phyloP scores from a whole-genome alignment of 1,140 invertebrate species.

The Linepithema humile region DNA sequence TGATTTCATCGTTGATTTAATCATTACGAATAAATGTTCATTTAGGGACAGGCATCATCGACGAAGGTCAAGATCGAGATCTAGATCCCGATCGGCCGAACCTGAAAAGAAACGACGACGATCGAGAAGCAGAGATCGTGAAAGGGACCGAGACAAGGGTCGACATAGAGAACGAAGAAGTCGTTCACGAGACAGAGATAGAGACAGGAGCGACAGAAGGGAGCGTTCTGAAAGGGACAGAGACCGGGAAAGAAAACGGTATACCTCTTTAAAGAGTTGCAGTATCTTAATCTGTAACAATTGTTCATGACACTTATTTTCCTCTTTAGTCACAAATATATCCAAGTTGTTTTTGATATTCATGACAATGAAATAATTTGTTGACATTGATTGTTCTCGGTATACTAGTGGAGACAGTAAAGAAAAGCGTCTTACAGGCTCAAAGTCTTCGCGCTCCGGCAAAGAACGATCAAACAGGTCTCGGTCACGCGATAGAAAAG shows the following conservation, averaged over 20 bases:
- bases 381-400: constrained; percentile 74
- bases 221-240: constrained; percentile 74
- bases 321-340: constrained; percentile 1
- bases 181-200: constrained; percentile 79
- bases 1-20: neutral
- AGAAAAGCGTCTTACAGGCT: constrained; percentile 83
- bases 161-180: constrained; percentile 80
- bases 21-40: neutral
- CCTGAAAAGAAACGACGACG: constrained; percentile 87
- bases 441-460: constrained; percentile 82
- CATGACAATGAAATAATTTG: constrained; percentile 50
- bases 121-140: constrained; percentile 87
- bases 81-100: constrained; percentile 83
- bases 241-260: constrained; percentile 80
- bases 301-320: neutral
- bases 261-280: neutral
- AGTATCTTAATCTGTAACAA: constrained; percentile 1
- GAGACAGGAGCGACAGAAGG: constrained; percentile 75
- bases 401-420: constrained; percentile 83
- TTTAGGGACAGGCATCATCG: constrained; percentile 81
- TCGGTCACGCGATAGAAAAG: constrained; percentile 78
- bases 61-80: constrained; percentile 80
- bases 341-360: neutral
- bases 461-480: constrained; percentile 83
- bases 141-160: constrained; percentile 84